Conservation (phyloP, 1,140 invertebrate genomes). For the Cyclargus thomasi region DNA sequence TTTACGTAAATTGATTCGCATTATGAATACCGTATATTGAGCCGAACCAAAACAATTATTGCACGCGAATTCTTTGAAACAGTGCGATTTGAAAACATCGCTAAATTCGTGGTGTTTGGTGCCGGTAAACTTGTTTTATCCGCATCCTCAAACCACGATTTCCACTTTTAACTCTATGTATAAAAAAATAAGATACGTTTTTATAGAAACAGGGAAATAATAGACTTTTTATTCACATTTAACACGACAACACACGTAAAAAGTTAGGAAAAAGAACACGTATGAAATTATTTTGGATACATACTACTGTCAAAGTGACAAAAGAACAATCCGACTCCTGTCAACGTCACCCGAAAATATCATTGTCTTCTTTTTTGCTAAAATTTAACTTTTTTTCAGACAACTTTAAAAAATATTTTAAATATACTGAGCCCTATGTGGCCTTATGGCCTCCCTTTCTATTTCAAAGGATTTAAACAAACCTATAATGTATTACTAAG, state of each 20-base stretch:
- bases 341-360: not conserved
- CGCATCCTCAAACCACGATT: not conserved
- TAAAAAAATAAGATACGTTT: not conserved
- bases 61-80: not conserved
- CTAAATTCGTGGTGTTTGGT: not conserved
- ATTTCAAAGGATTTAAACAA: too few species aligned
- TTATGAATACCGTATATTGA: conserved; percentile 29
- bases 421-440: too few species aligned
- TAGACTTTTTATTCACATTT: not conserved
- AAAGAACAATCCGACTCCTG: not conserved
- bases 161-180: not conserved
- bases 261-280: not conserved
- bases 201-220: not conserved
- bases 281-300: not conserved
- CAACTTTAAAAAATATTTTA: too few species aligned
- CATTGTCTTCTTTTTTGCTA: not conserved
- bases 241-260: not conserved
- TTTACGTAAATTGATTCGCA: conserved; percentile 53
- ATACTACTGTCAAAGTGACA: not conserved
- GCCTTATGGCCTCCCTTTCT: too few species aligned
- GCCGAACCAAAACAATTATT: not conserved
- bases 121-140: not conserved
- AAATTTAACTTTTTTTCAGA: too few species aligned
- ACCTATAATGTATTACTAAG: too few species aligned
- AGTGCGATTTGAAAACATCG: not conserved